Evolutionary conservation across 1,140 invertebrate species (phyloP).

Genomic region (Littorina saxatilis): DNA sequence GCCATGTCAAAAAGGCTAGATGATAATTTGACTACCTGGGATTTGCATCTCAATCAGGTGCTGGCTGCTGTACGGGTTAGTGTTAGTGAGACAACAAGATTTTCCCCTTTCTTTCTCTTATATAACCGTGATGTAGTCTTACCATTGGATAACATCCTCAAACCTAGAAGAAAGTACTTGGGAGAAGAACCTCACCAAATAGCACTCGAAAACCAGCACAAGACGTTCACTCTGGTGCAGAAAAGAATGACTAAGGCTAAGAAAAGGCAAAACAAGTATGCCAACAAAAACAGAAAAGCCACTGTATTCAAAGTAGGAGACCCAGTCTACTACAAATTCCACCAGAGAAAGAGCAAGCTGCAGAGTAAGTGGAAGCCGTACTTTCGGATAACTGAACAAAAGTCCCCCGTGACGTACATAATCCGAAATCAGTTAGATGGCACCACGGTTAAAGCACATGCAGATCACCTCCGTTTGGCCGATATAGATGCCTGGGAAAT

Average conservation of each 20-base stretch:
- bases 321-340: conserved; percentile 24
- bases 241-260: conserved; percentile 25
- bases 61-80: conserved; percentile 43
- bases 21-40: conserved; percentile 39
- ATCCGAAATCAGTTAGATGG: conserved; percentile 35
- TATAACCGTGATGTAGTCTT: conserved; percentile 37
- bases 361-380: conserved; percentile 33
- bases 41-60: conserved; percentile 43
- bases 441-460: background rate
- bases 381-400: conserved; percentile 30
- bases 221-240: background rate
- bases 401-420: background rate
- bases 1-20: conserved; percentile 43
- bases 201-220: conserved; percentile 31
- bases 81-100: conserved; percentile 32
- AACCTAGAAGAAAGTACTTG: conserved; percentile 42
- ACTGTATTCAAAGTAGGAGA: conserved; percentile 19
- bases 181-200: conserved; percentile 4
- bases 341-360: background rate
- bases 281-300: background rate
- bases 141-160: conserved; percentile 33
- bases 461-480: conserved; percentile 26
- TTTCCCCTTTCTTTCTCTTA: conserved; percentile 33
- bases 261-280: conserved; percentile 23
- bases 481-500: conserved; percentile 22